phyloP scores from a whole-genome alignment of 2,113 vertebrate species.

The Lepus timidus region DNA sequence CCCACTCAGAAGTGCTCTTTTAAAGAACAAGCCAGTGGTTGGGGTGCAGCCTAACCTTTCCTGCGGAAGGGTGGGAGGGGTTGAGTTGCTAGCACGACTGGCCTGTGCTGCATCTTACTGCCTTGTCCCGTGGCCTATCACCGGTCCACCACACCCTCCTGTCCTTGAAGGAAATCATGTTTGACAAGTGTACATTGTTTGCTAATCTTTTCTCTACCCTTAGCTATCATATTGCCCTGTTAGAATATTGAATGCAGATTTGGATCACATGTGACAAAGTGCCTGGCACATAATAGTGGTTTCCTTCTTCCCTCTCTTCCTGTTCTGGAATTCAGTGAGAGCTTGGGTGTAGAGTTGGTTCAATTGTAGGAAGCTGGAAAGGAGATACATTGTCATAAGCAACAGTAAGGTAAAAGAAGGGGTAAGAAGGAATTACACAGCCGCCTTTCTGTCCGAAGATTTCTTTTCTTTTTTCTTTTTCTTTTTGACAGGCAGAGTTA shows the following conservation, averaged over 20 bases:
- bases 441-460: background rate
- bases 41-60: background rate
- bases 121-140: background rate
- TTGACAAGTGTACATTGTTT: background rate
- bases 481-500: too few species aligned
- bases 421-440: background rate
- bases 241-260: background rate
- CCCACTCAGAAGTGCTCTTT: background rate
- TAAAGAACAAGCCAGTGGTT: background rate
- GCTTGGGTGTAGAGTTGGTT: background rate
- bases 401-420: background rate
- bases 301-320: background rate
- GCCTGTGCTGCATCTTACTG: background rate
- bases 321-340: slow-evolving; percentile 21
- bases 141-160: background rate
- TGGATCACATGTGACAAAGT: slow-evolving; percentile 12
- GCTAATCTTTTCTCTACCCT: slow-evolving; percentile 22
- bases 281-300: background rate
- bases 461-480: background rate
- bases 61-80: background rate
- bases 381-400: background rate
- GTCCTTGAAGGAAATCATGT: background rate
- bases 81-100: background rate
- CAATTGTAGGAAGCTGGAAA: background rate
- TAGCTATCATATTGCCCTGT: background rate